Conservation (phyloP, 2,797 vertebrate species). For the Lithobates sylvaticus region DNA sequence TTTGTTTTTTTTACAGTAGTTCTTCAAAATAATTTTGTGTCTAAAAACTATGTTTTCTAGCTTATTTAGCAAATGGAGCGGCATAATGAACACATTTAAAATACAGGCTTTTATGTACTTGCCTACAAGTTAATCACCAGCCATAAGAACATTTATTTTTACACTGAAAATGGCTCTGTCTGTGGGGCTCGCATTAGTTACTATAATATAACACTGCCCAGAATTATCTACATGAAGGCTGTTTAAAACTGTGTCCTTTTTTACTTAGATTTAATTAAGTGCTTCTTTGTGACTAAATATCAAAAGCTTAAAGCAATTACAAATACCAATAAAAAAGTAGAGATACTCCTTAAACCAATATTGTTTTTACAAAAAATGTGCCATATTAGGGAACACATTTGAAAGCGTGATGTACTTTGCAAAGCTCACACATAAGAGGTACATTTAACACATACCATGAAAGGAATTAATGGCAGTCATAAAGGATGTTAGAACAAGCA, state of each 20-base stretch:
- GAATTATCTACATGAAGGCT: neutral
- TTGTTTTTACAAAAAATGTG: neutral
- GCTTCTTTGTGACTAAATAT: neutral
- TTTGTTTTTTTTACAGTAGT: too few relatives aligned
- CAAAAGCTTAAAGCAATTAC: neutral
- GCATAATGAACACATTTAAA: neutral
- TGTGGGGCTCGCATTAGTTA: neutral
- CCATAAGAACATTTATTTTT: neutral
- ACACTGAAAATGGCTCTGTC: neutral
- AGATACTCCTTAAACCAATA: constrained; percentile 1
- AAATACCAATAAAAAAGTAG: neutral
- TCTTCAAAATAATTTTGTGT: too few relatives aligned
- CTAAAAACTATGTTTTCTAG: too few relatives aligned
- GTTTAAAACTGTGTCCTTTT: neutral
- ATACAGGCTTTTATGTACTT: neutral
- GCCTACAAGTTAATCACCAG: neutral
- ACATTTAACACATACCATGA: constrained; percentile 2
- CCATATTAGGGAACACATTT: neutral
- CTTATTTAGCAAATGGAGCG: neutral
- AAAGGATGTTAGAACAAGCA: neutral
- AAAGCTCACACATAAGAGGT: neutral
- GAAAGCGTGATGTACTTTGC: neutral
- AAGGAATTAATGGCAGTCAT: neutral
- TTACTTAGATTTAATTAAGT: neutral
- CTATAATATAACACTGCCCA: neutral